phyloP scores from a whole-genome alignment of 2,797 vertebrate genomes.

The Psittacula echo region DNA sequence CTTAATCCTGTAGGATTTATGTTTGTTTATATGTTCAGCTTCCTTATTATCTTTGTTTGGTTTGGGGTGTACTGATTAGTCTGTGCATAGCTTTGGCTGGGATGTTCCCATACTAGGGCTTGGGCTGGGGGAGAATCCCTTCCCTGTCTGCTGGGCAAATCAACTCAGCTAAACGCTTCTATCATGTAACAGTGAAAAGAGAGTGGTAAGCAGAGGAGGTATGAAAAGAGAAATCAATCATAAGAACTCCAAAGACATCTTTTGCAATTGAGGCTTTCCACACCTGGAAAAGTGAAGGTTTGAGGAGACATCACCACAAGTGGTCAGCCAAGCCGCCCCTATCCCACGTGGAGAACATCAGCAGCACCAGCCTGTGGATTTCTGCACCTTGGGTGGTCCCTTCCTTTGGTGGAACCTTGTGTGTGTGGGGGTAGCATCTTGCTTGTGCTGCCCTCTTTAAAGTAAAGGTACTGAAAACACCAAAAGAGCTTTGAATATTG shows the following conservation, averaged over 20 bases:
- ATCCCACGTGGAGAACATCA: not conserved
- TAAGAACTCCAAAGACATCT: not conserved
- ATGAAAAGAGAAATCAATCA: not conserved
- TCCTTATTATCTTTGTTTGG: slow-evolving; percentile 44
- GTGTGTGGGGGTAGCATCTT: not conserved
- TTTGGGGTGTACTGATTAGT: not conserved
- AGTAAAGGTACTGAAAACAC: not conserved
- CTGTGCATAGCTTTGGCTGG: not conserved
- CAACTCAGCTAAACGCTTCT: not conserved
- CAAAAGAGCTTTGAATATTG: not conserved
- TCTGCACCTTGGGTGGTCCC: not conserved
- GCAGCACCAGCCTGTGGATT: not conserved
- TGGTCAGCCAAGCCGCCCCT: not conserved
- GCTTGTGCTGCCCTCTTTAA: not conserved
- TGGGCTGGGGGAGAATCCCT: not conserved
- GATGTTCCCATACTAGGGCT: not conserved
- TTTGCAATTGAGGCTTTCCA: not conserved
- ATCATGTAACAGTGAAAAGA: not conserved
- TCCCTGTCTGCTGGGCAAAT: not conserved
- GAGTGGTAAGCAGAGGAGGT: not conserved
- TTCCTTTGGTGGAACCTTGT: not conserved
- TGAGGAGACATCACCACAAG: not conserved
- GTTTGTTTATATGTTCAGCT: slow-evolving; percentile 25
- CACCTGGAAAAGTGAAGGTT: not conserved
- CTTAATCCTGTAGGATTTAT: slow-evolving; percentile 38